Conservation (phyloP, 64 coral and sea anemone genomes). For the Montipora efflorescens region DNA sequence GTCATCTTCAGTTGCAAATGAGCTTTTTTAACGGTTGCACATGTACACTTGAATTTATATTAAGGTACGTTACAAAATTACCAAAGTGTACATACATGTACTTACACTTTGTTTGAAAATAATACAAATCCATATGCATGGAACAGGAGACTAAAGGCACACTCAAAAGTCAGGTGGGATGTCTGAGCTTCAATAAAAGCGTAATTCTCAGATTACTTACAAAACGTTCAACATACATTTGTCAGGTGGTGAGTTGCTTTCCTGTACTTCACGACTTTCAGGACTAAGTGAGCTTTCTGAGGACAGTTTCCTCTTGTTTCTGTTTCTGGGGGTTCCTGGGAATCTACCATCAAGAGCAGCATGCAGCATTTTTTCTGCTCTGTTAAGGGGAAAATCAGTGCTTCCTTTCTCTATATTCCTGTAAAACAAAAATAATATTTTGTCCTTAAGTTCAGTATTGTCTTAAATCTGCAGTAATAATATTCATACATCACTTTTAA, state of each 20-base stretch:
- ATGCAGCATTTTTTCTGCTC: slow-evolving; percentile 65
- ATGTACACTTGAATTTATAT: too few relatives aligned
- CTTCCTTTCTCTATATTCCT: slow-evolving; percentile 18
- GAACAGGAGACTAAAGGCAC: neutral
- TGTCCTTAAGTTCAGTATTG: too few relatives aligned
- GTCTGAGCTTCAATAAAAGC: too few relatives aligned
- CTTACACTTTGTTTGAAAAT: too few relatives aligned
- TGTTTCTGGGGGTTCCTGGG: slow-evolving; percentile 7
- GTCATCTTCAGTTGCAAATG: too few relatives aligned
- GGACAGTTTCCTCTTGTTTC: neutral
- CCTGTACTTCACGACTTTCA: slow-evolving; percentile 5
- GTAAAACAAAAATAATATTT: neutral
- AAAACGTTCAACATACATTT: neutral
- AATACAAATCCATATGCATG: neutral
- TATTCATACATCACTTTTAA: too few relatives aligned
- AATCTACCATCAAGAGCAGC: slow-evolving; percentile 56
- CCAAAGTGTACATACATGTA: too few relatives aligned
- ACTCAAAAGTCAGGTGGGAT: too few relatives aligned
- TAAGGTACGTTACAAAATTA: too few relatives aligned
- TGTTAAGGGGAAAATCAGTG: slow-evolving; percentile 11
- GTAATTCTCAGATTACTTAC: neutral
- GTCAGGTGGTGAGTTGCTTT: neutral
- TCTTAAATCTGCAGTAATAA: too few relatives aligned
- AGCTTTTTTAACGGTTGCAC: too few relatives aligned
- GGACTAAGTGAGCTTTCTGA: slow-evolving; percentile 27